These are phyloP conservation scores for Leptarthrus brevirostris DNA, from an alignment of 2,888 invertebrate genomes.

Conservation along the genomic window DNA sequence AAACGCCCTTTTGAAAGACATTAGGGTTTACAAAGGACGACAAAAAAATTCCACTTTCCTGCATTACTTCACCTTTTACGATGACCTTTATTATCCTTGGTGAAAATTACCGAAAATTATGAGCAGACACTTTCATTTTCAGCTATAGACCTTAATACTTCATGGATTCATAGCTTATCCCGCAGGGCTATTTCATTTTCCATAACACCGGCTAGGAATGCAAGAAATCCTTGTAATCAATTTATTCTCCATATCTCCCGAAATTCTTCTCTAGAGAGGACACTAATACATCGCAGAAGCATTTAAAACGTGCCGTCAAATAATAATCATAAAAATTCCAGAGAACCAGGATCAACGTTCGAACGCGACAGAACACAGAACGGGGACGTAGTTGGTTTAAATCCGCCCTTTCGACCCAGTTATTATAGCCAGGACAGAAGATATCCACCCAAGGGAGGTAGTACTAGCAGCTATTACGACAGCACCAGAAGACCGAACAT, in stretches of 20 bases:
- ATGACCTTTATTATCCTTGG: slow-evolving; percentile 17
- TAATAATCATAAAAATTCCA: slow-evolving; percentile 50
- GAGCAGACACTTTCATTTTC: not conserved
- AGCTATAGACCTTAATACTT: not conserved
- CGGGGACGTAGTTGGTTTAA: slow-evolving; percentile 11
- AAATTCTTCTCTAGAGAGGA: not conserved
- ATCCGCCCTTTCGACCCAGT: not conserved
- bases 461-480: not conserved
- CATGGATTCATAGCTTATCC: slow-evolving; percentile 26
- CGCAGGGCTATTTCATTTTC: not conserved
- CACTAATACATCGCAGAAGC: not conserved
- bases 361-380: slow-evolving; percentile 30
- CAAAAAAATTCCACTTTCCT: slow-evolving; percentile 7
- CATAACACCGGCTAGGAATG: slow-evolving; percentile 14
- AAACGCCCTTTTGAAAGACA: no score
- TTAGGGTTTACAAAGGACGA: no score
- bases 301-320: not conserved
- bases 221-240: slow-evolving; percentile 42
- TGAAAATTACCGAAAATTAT: slow-evolving; percentile 40
- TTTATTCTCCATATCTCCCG: slow-evolving; percentile 17
- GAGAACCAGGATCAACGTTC: slow-evolving; percentile 38
- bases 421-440: slow-evolving; percentile 21
- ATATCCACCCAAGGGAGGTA: slow-evolving; percentile 21
- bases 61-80: slow-evolving; percentile 4
- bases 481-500: not conserved